These are phyloP conservation scores for Cryptophagus acutangulus DNA, from an alignment of 2,888 invertebrate species.

Conservation along the genomic window DNA sequence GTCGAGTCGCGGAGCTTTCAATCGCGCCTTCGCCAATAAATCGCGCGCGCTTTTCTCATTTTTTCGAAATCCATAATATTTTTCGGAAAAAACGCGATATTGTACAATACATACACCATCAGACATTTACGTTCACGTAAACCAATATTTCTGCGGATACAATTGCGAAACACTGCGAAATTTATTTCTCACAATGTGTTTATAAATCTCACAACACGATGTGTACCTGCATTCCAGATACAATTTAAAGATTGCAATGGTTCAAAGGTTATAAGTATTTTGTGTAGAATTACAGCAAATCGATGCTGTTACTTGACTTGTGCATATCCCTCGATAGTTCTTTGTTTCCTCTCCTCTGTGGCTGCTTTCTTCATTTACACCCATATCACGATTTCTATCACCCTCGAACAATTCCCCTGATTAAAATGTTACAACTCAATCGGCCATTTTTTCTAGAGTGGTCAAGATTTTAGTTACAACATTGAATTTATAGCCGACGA, in stretches of 20 bases:
- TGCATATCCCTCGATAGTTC: neutral
- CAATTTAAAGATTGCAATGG: conserved; percentile 27
- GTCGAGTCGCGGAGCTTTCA: no score
- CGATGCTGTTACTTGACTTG: conserved; percentile 10
- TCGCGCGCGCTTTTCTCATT: no score
- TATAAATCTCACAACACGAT: conserved; percentile 29
- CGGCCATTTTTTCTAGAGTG: no score
- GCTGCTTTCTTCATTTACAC: conserved; percentile 1
- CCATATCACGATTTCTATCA: conserved; percentile 2
- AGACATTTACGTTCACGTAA: conserved; percentile 12
- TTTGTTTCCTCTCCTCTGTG: neutral
- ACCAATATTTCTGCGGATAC: conserved; percentile 13
- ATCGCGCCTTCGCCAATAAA: no score
- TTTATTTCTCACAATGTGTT: conserved; percentile 28
- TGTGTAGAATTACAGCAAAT: conserved; percentile 29
- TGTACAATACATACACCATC: conserved; percentile 3
- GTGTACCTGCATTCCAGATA: conserved; percentile 28
- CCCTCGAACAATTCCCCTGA: no score
- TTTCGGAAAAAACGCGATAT: no score
- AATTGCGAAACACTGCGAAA: conserved; percentile 23
- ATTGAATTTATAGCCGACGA: no score
- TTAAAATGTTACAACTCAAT: no score
- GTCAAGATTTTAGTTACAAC: no score
- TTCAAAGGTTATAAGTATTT: conserved; percentile 30
- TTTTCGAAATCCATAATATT: no score